Conservation (phyloP, 2,888 invertebrate species). For the Philaethria dido region DNA sequence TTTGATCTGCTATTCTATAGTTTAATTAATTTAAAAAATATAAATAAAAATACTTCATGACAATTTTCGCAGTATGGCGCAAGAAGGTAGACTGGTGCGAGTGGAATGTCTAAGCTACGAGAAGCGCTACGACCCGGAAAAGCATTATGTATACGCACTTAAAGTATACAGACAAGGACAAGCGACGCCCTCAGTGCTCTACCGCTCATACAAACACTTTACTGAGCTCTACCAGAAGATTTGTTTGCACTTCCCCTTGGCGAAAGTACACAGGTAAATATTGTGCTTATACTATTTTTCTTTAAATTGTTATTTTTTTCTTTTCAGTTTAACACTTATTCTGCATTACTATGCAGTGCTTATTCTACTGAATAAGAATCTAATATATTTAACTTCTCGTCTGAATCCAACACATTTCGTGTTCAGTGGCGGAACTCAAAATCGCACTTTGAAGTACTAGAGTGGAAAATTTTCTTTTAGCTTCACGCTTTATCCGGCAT, state of each 20-base stretch:
- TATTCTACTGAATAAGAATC: too few species aligned
- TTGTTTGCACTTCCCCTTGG: constrained; percentile 94
- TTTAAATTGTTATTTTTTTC: too few species aligned
- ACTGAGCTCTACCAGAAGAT: constrained; percentile 98
- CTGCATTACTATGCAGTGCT: too few species aligned
- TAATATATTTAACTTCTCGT: too few species aligned
- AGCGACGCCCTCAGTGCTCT: constrained; percentile 93
- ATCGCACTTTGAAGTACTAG: too few species aligned
- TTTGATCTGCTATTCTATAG: too few species aligned
- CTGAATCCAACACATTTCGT: too few species aligned
- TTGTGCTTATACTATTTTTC: not conserved
- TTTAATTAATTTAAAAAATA: too few species aligned
- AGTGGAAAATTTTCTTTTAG: too few species aligned
- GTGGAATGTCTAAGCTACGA: constrained; percentile 95
- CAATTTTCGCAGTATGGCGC: constrained; percentile 87
- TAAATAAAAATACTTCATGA: not conserved
- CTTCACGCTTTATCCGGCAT: too few species aligned
- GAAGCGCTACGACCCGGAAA: constrained; percentile 98
- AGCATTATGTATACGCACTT: constrained; percentile 97
- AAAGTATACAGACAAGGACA: constrained; percentile 93
- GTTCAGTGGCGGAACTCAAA: too few species aligned
- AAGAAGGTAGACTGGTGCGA: constrained; percentile 93
- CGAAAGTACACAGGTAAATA: constrained; percentile 93
- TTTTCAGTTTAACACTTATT: too few species aligned
- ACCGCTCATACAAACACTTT: constrained; percentile 98